A percentile compares a stretch with the other conserved stretches of the same genome.
phyloP scores from a whole-genome alignment of 1,140 invertebrate genomes.

The Drosophila seguyi region DNA sequence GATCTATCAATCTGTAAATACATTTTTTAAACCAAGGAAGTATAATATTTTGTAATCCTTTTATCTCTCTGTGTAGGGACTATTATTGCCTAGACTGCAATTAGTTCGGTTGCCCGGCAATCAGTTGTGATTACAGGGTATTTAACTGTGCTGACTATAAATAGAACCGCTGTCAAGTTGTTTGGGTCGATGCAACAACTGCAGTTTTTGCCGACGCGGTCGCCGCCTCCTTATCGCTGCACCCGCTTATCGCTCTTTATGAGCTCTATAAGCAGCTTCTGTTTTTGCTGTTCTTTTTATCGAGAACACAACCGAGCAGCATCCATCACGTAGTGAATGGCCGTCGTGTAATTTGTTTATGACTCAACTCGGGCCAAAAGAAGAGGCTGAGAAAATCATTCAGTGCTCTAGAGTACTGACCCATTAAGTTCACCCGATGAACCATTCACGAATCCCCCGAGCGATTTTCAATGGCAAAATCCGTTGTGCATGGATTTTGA shows the following conservation, averaged over 20 bases:
- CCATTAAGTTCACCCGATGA: conserved; percentile 25
- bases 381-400: conserved; percentile 20
- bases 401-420: conserved; percentile 9
- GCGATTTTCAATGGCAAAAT: conserved; percentile 16
- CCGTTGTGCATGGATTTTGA: conserved; percentile 16
- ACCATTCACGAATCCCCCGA: conserved; percentile 26
- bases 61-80: conserved; percentile 5
- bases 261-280: conserved; percentile 15
- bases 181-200: conserved; percentile 11
- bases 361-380: conserved; percentile 9
- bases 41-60: not conserved
- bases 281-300: conserved; percentile 11
- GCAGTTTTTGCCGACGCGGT: conserved; percentile 1
- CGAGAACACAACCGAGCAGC: conserved; percentile 20
- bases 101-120: conserved; percentile 23
- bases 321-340: conserved; percentile 47
- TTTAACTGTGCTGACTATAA: conserved; percentile 45
- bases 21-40: not conserved
- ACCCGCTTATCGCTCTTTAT: conserved; percentile 23
- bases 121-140: conserved; percentile 49
- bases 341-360: conserved; percentile 15
- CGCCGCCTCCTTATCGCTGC: conserved; percentile 26
- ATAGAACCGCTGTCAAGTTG: conserved; percentile 25
- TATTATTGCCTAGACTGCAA: conserved; percentile 22
- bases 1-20: not conserved